A percentile compares a stretch with the other conserved stretches of the same genome.
phyloP scores from a whole-genome alignment of 2,797 vertebrate genomes.

The Syncerus caffer region DNA sequence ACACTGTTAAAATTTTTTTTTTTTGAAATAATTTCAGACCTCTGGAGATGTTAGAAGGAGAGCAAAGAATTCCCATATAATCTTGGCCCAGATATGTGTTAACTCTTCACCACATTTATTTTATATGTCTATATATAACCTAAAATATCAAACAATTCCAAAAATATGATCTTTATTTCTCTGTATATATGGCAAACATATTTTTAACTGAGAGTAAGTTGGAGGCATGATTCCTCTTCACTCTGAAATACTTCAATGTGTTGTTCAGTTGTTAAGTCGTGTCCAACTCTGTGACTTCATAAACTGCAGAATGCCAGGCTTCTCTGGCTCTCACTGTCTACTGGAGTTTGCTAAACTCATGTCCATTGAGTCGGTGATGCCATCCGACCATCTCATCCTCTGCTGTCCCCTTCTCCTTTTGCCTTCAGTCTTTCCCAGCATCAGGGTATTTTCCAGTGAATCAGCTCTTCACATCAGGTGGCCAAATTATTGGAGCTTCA shows the following conservation, averaged over 20 bases:
- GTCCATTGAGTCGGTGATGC: neutral
- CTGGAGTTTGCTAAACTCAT: neutral
- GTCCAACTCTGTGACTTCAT: neutral
- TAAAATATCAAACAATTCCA: neutral
- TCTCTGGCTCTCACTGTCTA: neutral
- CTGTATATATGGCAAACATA: neutral
- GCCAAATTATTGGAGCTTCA: neutral
- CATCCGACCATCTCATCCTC: neutral
- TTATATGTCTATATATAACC: neutral
- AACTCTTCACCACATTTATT: neutral
- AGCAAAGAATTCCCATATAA: neutral
- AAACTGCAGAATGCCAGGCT: neutral
- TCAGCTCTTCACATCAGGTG: neutral
- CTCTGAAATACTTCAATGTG: neutral
- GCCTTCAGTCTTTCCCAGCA: neutral
- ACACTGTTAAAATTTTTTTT: neutral
- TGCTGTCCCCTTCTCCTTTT: neutral
- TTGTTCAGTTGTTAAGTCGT: neutral
- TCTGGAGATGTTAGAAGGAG: neutral
- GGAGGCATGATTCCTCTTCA: neutral
- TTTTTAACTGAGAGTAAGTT: neutral
- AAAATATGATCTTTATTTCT: neutral
- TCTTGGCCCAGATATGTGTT: neutral
- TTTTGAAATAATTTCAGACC: neutral
- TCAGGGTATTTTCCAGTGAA: neutral